A percentile compares a stretch with the other conserved stretches of the same genome.
Conservation (phyloP, 2,888 invertebrate genomes). For the Nebria salina region DNA sequence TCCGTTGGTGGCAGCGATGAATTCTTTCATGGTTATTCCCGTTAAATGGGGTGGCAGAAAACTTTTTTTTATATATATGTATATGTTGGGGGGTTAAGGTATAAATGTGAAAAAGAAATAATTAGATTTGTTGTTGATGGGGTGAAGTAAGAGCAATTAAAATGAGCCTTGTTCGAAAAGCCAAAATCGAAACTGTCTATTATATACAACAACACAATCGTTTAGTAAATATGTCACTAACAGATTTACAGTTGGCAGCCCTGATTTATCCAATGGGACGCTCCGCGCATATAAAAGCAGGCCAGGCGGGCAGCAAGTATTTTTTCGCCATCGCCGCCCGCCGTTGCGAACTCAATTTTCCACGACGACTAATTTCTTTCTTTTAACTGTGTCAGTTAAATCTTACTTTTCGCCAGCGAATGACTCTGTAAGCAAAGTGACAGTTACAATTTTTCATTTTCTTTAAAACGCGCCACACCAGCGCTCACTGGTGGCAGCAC, state of each 20-base stretch:
- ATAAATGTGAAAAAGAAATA: too few species aligned
- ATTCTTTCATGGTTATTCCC: too few species aligned
- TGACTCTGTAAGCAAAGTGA: neutral
- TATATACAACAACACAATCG: neutral
- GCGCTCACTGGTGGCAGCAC: neutral
- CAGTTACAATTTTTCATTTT: neutral
- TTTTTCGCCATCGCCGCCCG: neutral
- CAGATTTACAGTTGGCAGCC: neutral
- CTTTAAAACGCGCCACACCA: neutral
- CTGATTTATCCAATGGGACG: neutral
- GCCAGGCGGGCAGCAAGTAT: neutral
- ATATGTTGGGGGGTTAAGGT: too few species aligned
- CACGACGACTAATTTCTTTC: conserved; percentile 1
- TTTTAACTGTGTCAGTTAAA: neutral
- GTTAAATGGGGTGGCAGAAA: too few species aligned
- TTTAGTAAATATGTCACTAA: neutral
- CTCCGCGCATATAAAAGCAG: neutral
- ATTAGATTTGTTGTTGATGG: too few species aligned
- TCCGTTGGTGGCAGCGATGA: too few species aligned
- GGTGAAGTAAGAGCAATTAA: too few species aligned
- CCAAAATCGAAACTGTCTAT: too few species aligned
- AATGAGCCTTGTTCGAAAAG: too few species aligned
- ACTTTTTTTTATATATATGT: too few species aligned
- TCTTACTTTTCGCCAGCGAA: neutral
- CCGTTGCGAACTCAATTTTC: neutral